phyloP scores from a whole-genome alignment of 2,888 invertebrate species.

The Plemyria rubiginata region DNA sequence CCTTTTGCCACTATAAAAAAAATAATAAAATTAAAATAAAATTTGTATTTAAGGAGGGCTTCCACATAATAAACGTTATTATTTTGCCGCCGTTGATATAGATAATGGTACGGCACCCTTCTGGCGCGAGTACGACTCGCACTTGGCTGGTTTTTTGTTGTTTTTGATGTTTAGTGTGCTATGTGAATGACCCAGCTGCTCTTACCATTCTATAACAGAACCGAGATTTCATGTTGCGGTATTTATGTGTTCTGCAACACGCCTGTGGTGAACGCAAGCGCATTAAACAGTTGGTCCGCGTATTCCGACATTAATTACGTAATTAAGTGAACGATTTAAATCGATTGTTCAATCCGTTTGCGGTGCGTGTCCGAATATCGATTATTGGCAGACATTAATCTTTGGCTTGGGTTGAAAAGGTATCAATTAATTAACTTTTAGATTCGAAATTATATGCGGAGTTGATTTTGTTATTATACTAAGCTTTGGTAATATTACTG shows the following conservation, averaged over 20 bases:
- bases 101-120: no score
- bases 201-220: slow-evolving; percentile 7
- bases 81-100: no score
- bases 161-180: no score
- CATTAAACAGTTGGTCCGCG: slow-evolving; percentile 51
- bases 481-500: neutral
- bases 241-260: slow-evolving; percentile 54
- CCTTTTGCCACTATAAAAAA: no score
- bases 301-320: slow-evolving; percentile 70
- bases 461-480: neutral
- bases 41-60: no score
- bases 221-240: slow-evolving; percentile 51
- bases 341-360: slow-evolving; percentile 74
- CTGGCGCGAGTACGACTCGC: no score
- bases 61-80: no score
- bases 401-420: slow-evolving; percentile 46
- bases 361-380: slow-evolving; percentile 55
- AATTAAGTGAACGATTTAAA: slow-evolving; percentile 73
- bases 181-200: slow-evolving; percentile 1
- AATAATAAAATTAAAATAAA: no score
- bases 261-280: slow-evolving; percentile 32
- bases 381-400: slow-evolving; percentile 42
- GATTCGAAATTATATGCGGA: neutral
- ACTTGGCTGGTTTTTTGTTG: no score
- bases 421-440: slow-evolving; percentile 7